Base-by-base conservation (phyloP, 2,797 vertebrate species). In the Gouania willdenowi region DNA sequence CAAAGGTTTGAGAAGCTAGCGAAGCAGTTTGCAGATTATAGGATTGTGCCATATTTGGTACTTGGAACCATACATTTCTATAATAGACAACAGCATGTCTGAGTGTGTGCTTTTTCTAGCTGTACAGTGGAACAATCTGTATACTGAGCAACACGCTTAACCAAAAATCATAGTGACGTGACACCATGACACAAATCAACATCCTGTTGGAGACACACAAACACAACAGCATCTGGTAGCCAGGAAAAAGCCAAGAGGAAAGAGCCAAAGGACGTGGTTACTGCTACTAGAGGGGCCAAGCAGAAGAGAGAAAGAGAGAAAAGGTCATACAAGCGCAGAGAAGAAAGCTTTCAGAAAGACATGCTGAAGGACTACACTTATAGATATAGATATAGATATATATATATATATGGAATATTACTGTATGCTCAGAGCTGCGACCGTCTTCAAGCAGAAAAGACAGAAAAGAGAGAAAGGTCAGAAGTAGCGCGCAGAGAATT, bases 281-380 rank as follows among this genome's bases (percentile, higher is more conserved):
- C 71, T 79, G 83, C 81, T 79, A 72, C 82, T 75, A 63, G 67
- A 67, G 54, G n/a, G 49, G 39, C 58, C 10, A 79, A 76, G 83
- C 71, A 17, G 50, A 35, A 81, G 79, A 75, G 57, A n/a, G 80
- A 55, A 80, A 82, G 51, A 71, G 53, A 55, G 43, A 72, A 61
- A 69, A 68, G 56, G 51, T 61, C 1, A 20, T 36, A 82, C 49
- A 81, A 61, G 54, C 27, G 60, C 57, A 73, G 70, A 82, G 77
- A 58, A 74, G 71, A 80, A 54, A 83, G 76, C 74, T 28, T 75
- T 77, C 63, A 71, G 45, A 79, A 46, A 82, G 84, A 84, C 86
- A 88, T 84, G 87, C 86, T 62, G 77, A 78, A 73, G 73, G 68
- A 64, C 70, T 74, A 86, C 75, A 86, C 67, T 65, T 36, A 79